These are phyloP conservation scores for Zaprionus vittiger DNA, from an alignment of 1,140 invertebrate genomes.

Conservation along the genomic window DNA sequence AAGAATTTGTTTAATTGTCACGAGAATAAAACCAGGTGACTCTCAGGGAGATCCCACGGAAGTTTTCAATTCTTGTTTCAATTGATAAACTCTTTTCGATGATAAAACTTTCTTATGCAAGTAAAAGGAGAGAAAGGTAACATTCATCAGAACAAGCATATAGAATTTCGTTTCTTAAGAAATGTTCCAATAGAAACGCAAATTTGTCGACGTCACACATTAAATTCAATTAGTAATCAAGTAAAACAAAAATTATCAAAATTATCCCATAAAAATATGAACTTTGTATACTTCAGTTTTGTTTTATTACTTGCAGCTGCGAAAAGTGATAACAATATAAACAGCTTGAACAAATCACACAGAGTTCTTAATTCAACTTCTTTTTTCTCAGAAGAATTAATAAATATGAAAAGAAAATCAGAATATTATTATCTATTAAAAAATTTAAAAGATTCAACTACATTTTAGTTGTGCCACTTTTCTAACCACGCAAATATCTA, in stretches of 20 bases:
- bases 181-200: too few relatives aligned
- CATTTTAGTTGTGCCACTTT: conserved; percentile 8
- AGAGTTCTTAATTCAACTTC: background rate
- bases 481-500: background rate
- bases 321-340: background rate
- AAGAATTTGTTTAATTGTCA: conserved; percentile 5
- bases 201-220: too few relatives aligned
- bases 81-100: background rate
- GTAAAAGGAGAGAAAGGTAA: too few relatives aligned
- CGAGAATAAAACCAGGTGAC: background rate
- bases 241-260: conserved; percentile 1
- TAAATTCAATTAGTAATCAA: background rate
- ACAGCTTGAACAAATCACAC: background rate
- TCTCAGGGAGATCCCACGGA: background rate
- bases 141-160: too few relatives aligned
- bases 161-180: too few relatives aligned
- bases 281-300: background rate
- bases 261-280: background rate
- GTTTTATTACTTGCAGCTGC: background rate
- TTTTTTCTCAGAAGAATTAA: background rate
- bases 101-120: background rate
- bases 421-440: background rate
- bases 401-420: background rate
- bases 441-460: background rate
- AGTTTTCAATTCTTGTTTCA: background rate